Conservation (phyloP, 2,113 vertebrate genomes). For the Nestor notabilis region DNA sequence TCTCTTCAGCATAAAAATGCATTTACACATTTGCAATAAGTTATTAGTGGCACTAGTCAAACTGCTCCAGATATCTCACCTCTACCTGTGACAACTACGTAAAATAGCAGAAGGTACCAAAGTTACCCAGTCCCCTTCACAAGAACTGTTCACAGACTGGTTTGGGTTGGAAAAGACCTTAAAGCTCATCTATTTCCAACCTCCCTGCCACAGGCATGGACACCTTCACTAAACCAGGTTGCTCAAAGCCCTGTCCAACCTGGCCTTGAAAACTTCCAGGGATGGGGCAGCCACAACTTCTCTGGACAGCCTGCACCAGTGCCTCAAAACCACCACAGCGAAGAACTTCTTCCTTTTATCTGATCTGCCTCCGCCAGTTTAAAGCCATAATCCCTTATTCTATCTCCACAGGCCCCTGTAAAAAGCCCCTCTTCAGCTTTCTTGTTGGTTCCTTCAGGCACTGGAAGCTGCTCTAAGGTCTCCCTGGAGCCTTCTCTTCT, state of each 20-base stretch:
- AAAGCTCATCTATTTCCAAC: not conserved
- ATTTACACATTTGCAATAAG: not conserved
- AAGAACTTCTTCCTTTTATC: not conserved
- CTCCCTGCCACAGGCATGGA: not conserved
- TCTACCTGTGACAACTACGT: not conserved
- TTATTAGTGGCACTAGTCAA: too few species aligned
- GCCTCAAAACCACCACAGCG: not conserved
- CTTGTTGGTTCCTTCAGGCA: not conserved
- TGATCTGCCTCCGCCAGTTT: not conserved
- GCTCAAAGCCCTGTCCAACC: not conserved
- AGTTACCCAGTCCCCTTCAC: not conserved
- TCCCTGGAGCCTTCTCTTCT: not conserved
- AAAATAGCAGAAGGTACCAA: not conserved
- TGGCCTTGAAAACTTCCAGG: not conserved
- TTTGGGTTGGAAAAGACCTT: not conserved
- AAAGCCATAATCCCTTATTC: not conserved
- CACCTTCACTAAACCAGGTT: not conserved
- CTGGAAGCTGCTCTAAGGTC: not conserved
- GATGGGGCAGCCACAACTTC: not conserved
- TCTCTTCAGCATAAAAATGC: not conserved
- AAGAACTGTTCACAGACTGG: not conserved
- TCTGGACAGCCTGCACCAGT: not conserved
- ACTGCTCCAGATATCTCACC: not conserved
- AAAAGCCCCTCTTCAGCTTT: not conserved
- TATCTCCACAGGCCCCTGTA: not conserved